Evolutionary conservation across 2,888 invertebrate species (phyloP), one percentile per base, ranked within the genome.

Genomic region (Cephus nigrinus): DNA sequence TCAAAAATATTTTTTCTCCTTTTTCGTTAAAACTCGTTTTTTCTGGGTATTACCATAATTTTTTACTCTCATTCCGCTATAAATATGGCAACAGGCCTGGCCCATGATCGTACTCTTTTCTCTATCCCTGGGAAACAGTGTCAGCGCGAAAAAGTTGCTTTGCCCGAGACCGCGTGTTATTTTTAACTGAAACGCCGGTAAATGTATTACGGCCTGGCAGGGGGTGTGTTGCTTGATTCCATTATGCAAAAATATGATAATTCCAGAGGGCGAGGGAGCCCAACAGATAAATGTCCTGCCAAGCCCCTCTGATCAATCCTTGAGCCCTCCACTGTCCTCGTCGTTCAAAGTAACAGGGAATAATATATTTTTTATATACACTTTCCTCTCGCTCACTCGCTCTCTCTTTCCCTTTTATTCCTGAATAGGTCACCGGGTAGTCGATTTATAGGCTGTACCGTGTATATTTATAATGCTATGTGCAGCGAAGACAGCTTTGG

Each of bases 171-270:
- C 30, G 36, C 36, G 69, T n/a, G 69, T 69, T 69, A 69, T 69
- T 69, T 69, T 69, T 69, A 69, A 69, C 69, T 30, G 69, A 30
- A 76, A 36, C 73, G 32, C 76, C 32, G 77, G 76, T 78, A 78
- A 80, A 82, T 81, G 80, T 78, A 81, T 80, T 78, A 80, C 69
- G 4, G 32, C 74, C 68, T 75, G 78, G 79, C 75, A 68, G 77
- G 68, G 79, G 79, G 79, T 78, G 81, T 78, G 80, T 78, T 76
- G 84, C 83, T 86, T 84, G 88, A 86, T 88, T 88, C 86, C 84
- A 88, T 89, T 89, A 89, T 89, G 88, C 87, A 87, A 89, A 89
- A 87, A 86, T 89, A 89, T 89, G 89, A 88, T 89, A 88, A 89
- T 89, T 81, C 77, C 77, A 40, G 40, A 78, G 76, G 80, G 79